These are phyloP conservation scores for Ceriagrion tenellum DNA, from an alignment of 2,888 invertebrate species.

Conservation along the genomic window DNA sequence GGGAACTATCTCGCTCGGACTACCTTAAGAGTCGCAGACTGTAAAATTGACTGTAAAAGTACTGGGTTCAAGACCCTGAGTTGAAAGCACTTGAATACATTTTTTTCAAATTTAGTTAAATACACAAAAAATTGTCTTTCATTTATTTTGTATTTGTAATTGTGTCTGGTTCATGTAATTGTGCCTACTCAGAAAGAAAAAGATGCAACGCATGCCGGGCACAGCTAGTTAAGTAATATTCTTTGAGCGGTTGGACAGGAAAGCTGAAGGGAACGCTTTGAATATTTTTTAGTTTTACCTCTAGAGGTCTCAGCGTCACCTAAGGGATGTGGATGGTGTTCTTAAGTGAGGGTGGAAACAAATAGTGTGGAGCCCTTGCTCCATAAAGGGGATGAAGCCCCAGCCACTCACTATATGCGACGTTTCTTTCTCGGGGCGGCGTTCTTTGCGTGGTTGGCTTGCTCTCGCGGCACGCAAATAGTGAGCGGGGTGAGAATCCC, in stretches of 20 bases:
- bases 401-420: not conserved
- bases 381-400: not conserved
- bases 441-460: not conserved
- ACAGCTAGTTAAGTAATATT: not conserved
- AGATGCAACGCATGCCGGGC: no score
- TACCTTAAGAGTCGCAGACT: no score
- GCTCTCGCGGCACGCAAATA: not conserved
- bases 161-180: no score
- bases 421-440: not conserved
- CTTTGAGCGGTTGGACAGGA: not conserved
- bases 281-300: not conserved
- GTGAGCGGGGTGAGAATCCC: not conserved
- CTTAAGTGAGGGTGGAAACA: not conserved
- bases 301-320: not conserved
- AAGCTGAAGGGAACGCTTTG: not conserved
- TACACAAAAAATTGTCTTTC: no score
- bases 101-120: no score
- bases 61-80: no score
- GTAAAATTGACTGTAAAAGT: no score
- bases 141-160: no score
- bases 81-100: no score
- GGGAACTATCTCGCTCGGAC: no score
- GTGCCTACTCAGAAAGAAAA: no score
- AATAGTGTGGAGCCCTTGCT: not conserved
- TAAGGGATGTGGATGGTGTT: not conserved